These are phyloP conservation scores for Drosophila simulans DNA, from an alignment of 1,140 invertebrate genomes.

Conservation along the genomic window DNA sequence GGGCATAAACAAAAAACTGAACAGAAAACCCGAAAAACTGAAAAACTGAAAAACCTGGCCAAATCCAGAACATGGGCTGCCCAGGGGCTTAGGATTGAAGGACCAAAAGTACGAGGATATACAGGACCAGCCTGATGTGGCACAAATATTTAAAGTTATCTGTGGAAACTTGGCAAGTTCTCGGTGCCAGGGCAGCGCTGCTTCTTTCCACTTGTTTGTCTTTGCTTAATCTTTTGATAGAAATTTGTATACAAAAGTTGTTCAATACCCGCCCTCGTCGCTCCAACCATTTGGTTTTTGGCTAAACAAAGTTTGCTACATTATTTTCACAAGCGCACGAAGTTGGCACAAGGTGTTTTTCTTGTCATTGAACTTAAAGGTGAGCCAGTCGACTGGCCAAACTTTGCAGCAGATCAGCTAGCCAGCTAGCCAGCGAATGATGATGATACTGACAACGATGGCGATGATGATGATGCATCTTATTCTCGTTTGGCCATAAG, in stretches of 20 bases:
- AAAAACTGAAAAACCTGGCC: not conserved
- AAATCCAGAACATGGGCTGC: conserved; percentile 21
- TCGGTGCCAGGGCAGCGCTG: conserved; percentile 17
- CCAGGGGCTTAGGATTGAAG: conserved; percentile 15
- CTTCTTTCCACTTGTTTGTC: conserved; percentile 73
- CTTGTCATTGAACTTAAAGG: conserved; percentile 71
- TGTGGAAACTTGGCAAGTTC: conserved; percentile 65
- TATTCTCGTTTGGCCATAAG: conserved; percentile 2
- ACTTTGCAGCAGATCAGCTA: conserved; percentile 51
- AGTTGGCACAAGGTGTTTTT: conserved; percentile 68
- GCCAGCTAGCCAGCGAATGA: conserved; percentile 33
- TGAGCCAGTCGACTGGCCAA: conserved; percentile 38
- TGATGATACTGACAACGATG: conserved; percentile 30
- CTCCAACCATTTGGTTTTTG: conserved; percentile 32
- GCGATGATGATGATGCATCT: conserved; percentile 27
- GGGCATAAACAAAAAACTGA: conserved; percentile 65
- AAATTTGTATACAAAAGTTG: conserved; percentile 81
- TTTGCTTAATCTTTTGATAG: conserved; percentile 83
- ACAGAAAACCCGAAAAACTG: conserved; percentile 4
- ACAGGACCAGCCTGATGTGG: not conserved
- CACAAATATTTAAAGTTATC: conserved; percentile 79
- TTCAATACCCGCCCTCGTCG: conserved; percentile 6
- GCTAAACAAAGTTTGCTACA: conserved; percentile 69
- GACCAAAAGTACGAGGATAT: not conserved
- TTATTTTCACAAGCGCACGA: conserved; percentile 69